These are phyloP conservation scores for Pterobdella sp. DNA, from an alignment of 2,888 invertebrate species.

Conservation along the genomic window DNA sequence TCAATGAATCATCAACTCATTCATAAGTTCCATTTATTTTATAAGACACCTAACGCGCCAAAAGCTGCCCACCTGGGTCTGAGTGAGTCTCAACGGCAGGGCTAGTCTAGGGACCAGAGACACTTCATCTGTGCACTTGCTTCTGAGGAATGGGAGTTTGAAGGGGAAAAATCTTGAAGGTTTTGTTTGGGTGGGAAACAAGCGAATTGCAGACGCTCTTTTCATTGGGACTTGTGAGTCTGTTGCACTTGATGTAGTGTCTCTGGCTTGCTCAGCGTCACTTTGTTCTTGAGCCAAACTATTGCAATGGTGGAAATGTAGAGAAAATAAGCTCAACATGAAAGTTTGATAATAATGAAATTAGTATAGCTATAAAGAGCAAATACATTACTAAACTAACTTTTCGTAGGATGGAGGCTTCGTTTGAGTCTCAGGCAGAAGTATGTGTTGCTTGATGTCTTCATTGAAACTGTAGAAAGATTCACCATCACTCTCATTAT, in stretches of 20 bases:
- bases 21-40: background rate
- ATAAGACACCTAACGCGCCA: background rate
- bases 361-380: conserved; percentile 25
- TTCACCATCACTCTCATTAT: background rate
- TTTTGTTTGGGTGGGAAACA: background rate
- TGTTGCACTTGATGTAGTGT: conserved; percentile 37
- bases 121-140: conserved; percentile 53
- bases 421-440: background rate
- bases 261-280: conserved; percentile 49
- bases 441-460: background rate
- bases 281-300: conserved; percentile 50
- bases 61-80: conserved; percentile 51
- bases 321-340: background rate
- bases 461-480: conserved; percentile 8
- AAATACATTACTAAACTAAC: conserved; percentile 16
- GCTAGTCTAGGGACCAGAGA: conserved; percentile 57
- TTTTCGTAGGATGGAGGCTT: conserved; percentile 19
- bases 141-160: conserved; percentile 50
- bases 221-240: conserved; percentile 46
- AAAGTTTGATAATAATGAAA: background rate
- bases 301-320: conserved; percentile 16
- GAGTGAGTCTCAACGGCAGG: conserved; percentile 64
- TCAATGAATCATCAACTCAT: background rate
- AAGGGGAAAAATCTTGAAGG: conserved; percentile 44
- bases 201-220: background rate